A percentile compares a stretch with the other conserved stretches of the same genome.
phyloP scores from a whole-genome alignment of 2,888 invertebrate species.

The Diaperis boleti region DNA sequence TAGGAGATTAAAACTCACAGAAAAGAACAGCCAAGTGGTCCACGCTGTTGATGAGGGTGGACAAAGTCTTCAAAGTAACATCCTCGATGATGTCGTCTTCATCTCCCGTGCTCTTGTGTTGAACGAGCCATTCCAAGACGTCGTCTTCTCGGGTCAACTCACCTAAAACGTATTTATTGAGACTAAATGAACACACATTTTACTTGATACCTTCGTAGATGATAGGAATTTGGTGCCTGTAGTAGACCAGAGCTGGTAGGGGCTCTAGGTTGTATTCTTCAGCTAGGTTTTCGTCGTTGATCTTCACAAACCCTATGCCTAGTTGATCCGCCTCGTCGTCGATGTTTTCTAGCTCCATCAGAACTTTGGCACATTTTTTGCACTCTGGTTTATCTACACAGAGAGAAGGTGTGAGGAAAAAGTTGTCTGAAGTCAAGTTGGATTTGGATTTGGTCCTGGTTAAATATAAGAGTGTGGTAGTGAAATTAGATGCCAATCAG shows the following conservation, averaged over 20 bases:
- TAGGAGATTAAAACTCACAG: slow-evolving; percentile 75
- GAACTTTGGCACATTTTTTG: slow-evolving; percentile 90
- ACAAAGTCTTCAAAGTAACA: slow-evolving; percentile 89
- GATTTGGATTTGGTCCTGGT: background rate
- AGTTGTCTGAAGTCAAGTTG: background rate
- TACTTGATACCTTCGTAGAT: slow-evolving; percentile 90
- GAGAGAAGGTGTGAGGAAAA: background rate
- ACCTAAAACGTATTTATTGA: slow-evolving; percentile 67
- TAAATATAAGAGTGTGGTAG: background rate
- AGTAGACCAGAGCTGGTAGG: slow-evolving; percentile 91
- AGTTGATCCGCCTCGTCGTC: slow-evolving; percentile 95
- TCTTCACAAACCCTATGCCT: slow-evolving; percentile 94
- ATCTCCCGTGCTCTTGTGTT: slow-evolving; percentile 93
- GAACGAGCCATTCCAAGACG: slow-evolving; percentile 92
- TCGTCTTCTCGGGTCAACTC: slow-evolving; percentile 92
- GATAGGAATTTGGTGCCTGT: slow-evolving; percentile 93
- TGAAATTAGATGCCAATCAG: slow-evolving; percentile 2
- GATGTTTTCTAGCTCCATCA: slow-evolving; percentile 93
- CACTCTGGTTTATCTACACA: slow-evolving; percentile 89
- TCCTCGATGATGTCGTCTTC: slow-evolving; percentile 96
- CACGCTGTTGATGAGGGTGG: slow-evolving; percentile 88
- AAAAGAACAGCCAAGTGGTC: slow-evolving; percentile 93
- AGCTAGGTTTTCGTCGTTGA: slow-evolving; percentile 90
- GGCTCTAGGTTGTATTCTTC: slow-evolving; percentile 93
- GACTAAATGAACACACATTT: no score